A percentile compares a stretch with the other conserved stretches of the same genome.
Conservation (phyloP, 2,113 vertebrate genomes). For the Laticauda laticaudata region DNA sequence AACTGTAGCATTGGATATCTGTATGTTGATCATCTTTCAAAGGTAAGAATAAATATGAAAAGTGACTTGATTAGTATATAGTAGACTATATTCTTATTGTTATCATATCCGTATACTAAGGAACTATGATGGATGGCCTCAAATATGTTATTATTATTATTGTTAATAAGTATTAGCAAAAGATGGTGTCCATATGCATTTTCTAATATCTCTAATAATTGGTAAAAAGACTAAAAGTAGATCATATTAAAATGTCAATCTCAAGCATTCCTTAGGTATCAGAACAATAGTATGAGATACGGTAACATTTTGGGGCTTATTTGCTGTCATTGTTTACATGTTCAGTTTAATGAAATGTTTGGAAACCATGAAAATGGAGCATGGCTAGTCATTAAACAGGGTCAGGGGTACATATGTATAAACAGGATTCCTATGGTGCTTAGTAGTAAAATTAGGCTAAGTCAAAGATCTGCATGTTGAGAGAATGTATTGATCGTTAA, state of each 20-base stretch:
- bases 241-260: neutral
- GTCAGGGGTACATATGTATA: neutral
- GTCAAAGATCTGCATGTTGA: neutral
- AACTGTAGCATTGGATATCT: constrained; percentile 82
- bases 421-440: neutral
- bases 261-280: neutral
- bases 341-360: neutral
- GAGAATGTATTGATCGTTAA: neutral
- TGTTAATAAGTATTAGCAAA: neutral
- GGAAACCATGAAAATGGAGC: neutral
- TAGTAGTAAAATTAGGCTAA: neutral
- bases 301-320: neutral
- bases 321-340: neutral
- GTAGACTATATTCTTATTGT: neutral
- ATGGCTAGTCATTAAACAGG: neutral
- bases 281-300: neutral
- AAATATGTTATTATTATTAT: neutral
- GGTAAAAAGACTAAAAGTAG: neutral
- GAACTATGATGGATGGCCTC: neutral
- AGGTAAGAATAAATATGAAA: constrained; percentile 69
- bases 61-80: too few species aligned
- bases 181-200: neutral
- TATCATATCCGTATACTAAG: neutral
- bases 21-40: constrained; percentile 78
- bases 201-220: neutral